These are phyloP conservation scores for Dynastes grantii DNA, from an alignment of 2,888 invertebrate genomes.

Conservation along the genomic window DNA sequence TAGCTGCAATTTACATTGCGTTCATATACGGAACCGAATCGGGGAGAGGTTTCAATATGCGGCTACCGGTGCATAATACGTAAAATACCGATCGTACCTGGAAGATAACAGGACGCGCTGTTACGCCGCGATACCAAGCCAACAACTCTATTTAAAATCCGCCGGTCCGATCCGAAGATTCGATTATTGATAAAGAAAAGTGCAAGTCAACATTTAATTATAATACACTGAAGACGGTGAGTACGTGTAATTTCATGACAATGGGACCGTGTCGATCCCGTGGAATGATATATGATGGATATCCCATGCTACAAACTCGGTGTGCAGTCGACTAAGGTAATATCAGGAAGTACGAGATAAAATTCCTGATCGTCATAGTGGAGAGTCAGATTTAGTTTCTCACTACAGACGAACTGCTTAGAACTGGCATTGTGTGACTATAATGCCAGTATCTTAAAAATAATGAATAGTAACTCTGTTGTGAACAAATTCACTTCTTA, in stretches of 20 bases:
- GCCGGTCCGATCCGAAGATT: conserved; percentile 40
- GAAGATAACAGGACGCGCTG: conserved; percentile 22
- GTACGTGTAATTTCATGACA: conserved; percentile 42
- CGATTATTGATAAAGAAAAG: conserved; percentile 51
- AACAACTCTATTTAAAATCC: conserved; percentile 37
- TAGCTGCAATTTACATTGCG: neutral
- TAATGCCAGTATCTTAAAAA: too few relatives aligned
- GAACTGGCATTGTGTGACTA: too few relatives aligned
- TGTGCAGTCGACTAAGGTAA: neutral
- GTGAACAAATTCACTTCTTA: too few relatives aligned
- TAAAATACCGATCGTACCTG: conserved; percentile 33
- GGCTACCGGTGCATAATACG: conserved; percentile 41
- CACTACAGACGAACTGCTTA: too few relatives aligned
- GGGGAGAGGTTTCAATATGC: conserved; percentile 10
- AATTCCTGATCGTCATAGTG: too few relatives aligned
- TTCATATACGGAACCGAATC: conserved; percentile 32
- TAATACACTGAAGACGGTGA: conserved; percentile 41
- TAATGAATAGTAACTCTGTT: too few relatives aligned
- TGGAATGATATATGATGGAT: conserved; percentile 49
- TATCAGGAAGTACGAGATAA: neutral
- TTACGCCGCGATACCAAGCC: conserved; percentile 7
- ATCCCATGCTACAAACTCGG: conserved; percentile 14
- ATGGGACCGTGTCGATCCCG: conserved; percentile 42
- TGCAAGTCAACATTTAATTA: conserved; percentile 55
- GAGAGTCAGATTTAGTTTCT: neutral